Conservation (phyloP, 2,113 vertebrate genomes). For the Pangasianodon hypophthalmus region DNA sequence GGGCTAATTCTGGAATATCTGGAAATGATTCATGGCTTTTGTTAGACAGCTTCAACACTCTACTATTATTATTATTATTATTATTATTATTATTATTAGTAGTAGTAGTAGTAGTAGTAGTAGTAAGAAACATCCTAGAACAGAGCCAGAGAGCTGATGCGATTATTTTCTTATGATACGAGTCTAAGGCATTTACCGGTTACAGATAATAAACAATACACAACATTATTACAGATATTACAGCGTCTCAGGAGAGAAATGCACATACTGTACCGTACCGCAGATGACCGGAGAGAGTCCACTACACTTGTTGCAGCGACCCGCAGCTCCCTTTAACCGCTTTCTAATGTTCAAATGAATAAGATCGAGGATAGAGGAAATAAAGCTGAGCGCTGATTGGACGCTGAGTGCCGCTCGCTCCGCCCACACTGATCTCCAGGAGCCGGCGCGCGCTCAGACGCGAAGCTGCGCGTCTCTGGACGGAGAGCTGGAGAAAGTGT, state of each 20-base stretch:
- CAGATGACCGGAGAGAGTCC: neutral
- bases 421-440: neutral
- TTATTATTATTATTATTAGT: too few relatives aligned
- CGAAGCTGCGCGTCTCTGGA: neutral
- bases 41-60: neutral
- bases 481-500: neutral
- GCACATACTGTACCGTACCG: neutral
- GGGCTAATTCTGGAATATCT: neutral
- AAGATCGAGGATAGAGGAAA: conserved; percentile 29
- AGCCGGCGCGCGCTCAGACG: neutral
- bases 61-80: too few relatives aligned
- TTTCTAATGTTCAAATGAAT: conserved; percentile 20
- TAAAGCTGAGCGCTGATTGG: conserved; percentile 44
- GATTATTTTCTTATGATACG: neutral
- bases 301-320: conserved; percentile 44
- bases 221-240: too few relatives aligned
- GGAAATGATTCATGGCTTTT: neutral
- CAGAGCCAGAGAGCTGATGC: neutral
- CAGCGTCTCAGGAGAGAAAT: neutral
- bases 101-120: too few relatives aligned
- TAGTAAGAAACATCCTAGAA: neutral
- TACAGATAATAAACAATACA: neutral
- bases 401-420: neutral
- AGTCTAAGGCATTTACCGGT: neutral
- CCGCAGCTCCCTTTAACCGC: neutral